Percentiles rank a stretch among this genome's conserved stretches.
Evolutionary conservation across 64 coral and sea anemone species (phyloP).

Genomic region (Dendronephthya gigantea): DNA sequence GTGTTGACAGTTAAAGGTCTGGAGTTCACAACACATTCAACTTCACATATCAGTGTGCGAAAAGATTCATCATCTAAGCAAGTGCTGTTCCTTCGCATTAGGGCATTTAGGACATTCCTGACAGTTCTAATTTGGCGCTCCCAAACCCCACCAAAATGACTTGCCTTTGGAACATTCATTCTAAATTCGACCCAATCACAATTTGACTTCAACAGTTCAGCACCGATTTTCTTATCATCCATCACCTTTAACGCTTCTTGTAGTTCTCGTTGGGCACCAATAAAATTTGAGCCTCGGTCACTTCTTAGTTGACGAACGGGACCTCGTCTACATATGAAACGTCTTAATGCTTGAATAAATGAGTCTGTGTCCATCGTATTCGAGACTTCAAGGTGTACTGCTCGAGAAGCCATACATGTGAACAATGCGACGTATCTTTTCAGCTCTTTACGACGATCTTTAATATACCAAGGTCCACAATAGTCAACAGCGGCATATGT

Average conservation of each 20-base stretch:
- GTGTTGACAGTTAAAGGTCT: no score
- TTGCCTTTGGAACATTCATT: no score
- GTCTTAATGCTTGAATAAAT: slow-evolving; percentile 33
- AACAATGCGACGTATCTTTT: neutral
- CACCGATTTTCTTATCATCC: slow-evolving; percentile 8
- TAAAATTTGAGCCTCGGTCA: no score
- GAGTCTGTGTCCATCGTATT: slow-evolving; percentile 27
- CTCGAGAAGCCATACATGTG: slow-evolving; percentile 20
- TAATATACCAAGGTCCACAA: slow-evolving; percentile 30
- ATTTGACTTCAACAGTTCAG: neutral
- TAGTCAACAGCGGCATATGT: slow-evolving; percentile 21
- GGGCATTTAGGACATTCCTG: no score
- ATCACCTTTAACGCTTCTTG: slow-evolving; percentile 32
- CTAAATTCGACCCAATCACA: no score
- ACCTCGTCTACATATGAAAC: slow-evolving; percentile 13
- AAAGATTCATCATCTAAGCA: no score
- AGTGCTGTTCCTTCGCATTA: no score
- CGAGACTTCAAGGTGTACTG: neutral
- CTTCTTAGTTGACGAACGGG: slow-evolving; percentile 32
- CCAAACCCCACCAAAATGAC: no score
- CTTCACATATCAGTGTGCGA: no score
- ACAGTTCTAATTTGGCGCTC: no score
- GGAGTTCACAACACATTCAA: no score
- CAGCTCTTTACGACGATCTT: slow-evolving; percentile 27
- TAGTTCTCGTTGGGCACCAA: no score